Base-by-base conservation (phyloP, 2,888 invertebrate genomes). In the Synergus umbraculus region DNA sequence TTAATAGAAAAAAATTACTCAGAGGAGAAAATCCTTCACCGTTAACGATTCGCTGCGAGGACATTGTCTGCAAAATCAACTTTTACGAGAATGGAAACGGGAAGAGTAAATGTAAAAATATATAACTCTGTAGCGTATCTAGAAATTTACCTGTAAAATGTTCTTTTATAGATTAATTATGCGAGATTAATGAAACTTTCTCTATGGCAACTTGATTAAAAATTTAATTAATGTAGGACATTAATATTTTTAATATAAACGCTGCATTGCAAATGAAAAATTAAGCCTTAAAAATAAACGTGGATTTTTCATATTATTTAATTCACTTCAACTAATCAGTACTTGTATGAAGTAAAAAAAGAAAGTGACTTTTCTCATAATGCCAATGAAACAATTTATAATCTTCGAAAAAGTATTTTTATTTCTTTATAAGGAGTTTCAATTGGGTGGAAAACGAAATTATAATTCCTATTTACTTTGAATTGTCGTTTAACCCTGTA, bases 61-160 rank as follows among this genome's bases (percentile, higher is more conserved):
- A 73, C 37, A 10, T 73, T 73, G 73, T 73, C 73, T 54, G 54
- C n/a, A 12, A 73, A 73, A 54, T 73, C 73, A 73, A 73, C 54
- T 54, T 73, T 54, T 73, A 73, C 29, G 37, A 73, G 37, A 37
- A n/a, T 41, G 12, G n/a, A 54, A 41, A 69, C 15, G 4, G 22
- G 73, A 73, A 41, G 29, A 9, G 54, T n/a, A 18, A 49, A 73
- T n/a, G 63, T 13, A 37, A 29, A 54, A 73, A n/a, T 18, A 9
- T 15, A 54, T 2, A 49, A 7, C 43, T 67, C 29, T 54, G 9
- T 37, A n/a, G 8, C 22, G 7, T 73, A 37, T 13, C 54, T 15
- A 4, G 29, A 29, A 58, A 41, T 49, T 5, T 8, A 5, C 13
- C 18, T 1, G 8, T 18, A 44, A 44, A 44, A 43, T 43, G 0